phyloP scores from a whole-genome alignment of 2,888 invertebrate species.

The Caenorhabditis macrosperma region DNA sequence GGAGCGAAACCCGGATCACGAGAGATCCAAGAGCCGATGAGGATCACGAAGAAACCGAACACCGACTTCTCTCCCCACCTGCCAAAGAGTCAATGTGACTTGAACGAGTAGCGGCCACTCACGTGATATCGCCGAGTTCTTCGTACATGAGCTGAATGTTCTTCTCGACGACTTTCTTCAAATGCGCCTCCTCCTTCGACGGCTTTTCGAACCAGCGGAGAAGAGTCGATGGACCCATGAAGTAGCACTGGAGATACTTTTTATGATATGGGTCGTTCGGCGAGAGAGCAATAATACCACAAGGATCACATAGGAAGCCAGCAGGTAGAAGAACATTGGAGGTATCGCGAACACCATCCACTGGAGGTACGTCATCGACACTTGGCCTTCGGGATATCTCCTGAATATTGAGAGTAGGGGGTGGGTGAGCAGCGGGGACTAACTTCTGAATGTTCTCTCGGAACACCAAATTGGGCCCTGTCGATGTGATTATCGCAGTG shows the following conservation, averaged over 20 bases:
- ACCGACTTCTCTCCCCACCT: constrained; percentile 62
- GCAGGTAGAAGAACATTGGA: constrained; percentile 60
- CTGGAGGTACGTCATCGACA: constrained; percentile 62
- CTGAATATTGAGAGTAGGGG: constrained; percentile 17
- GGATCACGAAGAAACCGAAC: constrained; percentile 41
- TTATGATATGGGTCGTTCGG: neutral
- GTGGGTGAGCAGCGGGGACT: neutral
- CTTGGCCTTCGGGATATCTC: constrained; percentile 51
- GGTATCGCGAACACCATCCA: constrained; percentile 69
- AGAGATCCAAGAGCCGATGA: constrained; percentile 61
- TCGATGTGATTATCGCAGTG: constrained; percentile 66
- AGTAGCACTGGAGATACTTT: constrained; percentile 26
- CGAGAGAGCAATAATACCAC: constrained; percentile 16
- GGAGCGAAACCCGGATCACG: constrained; percentile 60
- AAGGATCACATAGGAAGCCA: constrained; percentile 62
- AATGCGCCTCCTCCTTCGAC: constrained; percentile 36
- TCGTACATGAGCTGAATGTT: constrained; percentile 56
- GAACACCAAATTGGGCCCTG: constrained; percentile 67
- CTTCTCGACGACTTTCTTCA: constrained; percentile 49
- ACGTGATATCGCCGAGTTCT: constrained; percentile 54
- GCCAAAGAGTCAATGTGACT: constrained; percentile 3
- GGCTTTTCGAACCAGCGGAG: constrained; percentile 40
- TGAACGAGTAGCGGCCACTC: constrained; percentile 6
- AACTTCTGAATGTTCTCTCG: constrained; percentile 64
- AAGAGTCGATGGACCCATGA: constrained; percentile 49